Percentiles rank a stretch among this genome's conserved stretches.
These are phyloP conservation scores for Scrobipalpa atriplicella DNA, from an alignment of 2,888 invertebrate species.

Conservation along the genomic window DNA sequence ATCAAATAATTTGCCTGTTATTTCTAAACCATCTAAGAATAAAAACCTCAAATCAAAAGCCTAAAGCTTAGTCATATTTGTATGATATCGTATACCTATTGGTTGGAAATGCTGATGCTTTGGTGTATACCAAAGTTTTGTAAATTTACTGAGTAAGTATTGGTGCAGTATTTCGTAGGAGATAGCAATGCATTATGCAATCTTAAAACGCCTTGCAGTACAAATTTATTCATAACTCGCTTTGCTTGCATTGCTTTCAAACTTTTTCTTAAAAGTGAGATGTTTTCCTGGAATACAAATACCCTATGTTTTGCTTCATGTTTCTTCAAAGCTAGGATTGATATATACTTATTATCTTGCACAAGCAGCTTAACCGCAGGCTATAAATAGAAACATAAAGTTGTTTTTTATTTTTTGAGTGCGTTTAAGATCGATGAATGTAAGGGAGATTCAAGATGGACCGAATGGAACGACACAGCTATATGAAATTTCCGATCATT, in stretches of 20 bases:
- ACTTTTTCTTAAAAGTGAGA: conserved; percentile 2
- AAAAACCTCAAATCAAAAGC: too few relatives aligned
- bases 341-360: neutral
- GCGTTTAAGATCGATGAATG: too few relatives aligned
- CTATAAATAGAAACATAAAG: too few relatives aligned
- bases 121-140: neutral
- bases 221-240: conserved; percentile 7
- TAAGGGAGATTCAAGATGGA: too few relatives aligned
- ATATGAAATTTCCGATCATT: too few relatives aligned
- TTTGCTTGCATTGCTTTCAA: neutral
- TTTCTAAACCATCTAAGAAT: too few relatives aligned
- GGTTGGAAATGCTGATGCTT: neutral
- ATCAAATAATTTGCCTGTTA: too few relatives aligned
- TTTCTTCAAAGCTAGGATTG: neutral
- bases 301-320: neutral
- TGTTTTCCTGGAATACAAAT: conserved; percentile 16
- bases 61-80: too few relatives aligned
- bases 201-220: conserved; percentile 6
- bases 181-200: conserved; percentile 9
- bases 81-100: neutral
- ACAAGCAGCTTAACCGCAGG: neutral
- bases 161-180: conserved; percentile 4
- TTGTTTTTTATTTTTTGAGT: too few relatives aligned
- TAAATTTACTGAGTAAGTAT: neutral
- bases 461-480: too few relatives aligned